Percentiles rank a stretch among this genome's conserved stretches.
Evolutionary conservation across 2,888 invertebrate species (phyloP).

Genomic region (Aethes cnicana): DNA sequence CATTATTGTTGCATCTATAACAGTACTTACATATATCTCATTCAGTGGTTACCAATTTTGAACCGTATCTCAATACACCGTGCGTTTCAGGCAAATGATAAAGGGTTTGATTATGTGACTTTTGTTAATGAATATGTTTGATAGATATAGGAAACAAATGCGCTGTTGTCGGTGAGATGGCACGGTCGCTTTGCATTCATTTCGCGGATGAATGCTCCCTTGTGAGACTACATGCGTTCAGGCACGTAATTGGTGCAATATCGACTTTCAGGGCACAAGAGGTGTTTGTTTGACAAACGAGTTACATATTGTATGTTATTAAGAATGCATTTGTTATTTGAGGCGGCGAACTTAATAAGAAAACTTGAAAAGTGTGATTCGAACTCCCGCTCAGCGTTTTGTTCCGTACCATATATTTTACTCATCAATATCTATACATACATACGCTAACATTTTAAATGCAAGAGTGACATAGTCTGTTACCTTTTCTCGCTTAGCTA

Average conservation of each 20-base stretch:
- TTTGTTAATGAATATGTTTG: background rate
- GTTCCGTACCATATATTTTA: too few species aligned
- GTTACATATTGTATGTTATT: too few species aligned
- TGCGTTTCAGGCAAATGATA: background rate
- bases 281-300: background rate
- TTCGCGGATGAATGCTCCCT: slow-evolving; percentile 58
- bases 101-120: background rate
- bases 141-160: slow-evolving; percentile 12
- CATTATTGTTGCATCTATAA: slow-evolving; percentile 3
- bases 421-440: too few species aligned
- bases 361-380: too few species aligned
- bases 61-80: too few species aligned
- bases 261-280: slow-evolving; percentile 7
- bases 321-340: too few species aligned
- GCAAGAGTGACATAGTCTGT: too few species aligned
- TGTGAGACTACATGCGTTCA: slow-evolving; percentile 54
- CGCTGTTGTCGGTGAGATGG: slow-evolving; percentile 31
- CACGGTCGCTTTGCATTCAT: slow-evolving; percentile 58
- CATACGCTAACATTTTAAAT: too few species aligned
- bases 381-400: too few species aligned
- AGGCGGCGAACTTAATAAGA: too few species aligned
- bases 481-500: too few species aligned
- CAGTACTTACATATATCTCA: too few species aligned
- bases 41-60: background rate
- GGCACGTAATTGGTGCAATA: slow-evolving; percentile 6